Evolutionary conservation across 2,113 vertebrate species (phyloP), one percentile per base, ranked within the genome.

Genomic region (Corythoichthys intestinalis): DNA sequence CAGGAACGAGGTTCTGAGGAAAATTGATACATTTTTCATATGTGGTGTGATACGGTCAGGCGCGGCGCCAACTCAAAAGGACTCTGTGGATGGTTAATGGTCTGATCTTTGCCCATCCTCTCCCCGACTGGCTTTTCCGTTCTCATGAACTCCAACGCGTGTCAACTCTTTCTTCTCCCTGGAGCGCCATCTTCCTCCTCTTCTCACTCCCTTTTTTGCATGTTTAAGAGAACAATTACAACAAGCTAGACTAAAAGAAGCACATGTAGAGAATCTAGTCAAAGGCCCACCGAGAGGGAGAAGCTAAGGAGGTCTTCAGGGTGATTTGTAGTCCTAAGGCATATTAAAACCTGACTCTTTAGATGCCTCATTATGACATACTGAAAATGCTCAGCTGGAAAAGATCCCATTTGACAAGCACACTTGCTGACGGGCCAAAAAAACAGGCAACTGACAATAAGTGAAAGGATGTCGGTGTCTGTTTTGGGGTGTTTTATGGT

Each of bases 141-240:
- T 89, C 86, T 85, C 88, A 88, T 86, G 85, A 89, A 85, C 86
- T 78, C 70, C 65, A 8, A 49, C 14, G 37, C 15, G 14, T 75
- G 75, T 85, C 65, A 76, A 70, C 72, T 69, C 52, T 47, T 4
- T 38, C 71, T 68, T 65, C 65, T 76, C 82, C 68, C 71, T 35
- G 65, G 65, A 78, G 80, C 73, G 68, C 78, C 83, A 63, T 85
- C 52, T 54, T 60, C 59, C 2, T 83, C 65, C 34, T 74, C 73
- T 66, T 68, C 73, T 48, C 67, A 46, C 52, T 69, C 50, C 44
- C 8, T 76, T 76, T 14, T 71, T 69, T 67, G 50, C 41, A 73
- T 17, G 47, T 50, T 65, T 35, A 49, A 11, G n/a, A 64, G n/a
- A 38, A 58, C 28, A 58, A 65, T 75, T 83, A 77, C 75, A 83